Conservation (phyloP, 2,113 vertebrate species). For the Solenodon paradoxus region DNA sequence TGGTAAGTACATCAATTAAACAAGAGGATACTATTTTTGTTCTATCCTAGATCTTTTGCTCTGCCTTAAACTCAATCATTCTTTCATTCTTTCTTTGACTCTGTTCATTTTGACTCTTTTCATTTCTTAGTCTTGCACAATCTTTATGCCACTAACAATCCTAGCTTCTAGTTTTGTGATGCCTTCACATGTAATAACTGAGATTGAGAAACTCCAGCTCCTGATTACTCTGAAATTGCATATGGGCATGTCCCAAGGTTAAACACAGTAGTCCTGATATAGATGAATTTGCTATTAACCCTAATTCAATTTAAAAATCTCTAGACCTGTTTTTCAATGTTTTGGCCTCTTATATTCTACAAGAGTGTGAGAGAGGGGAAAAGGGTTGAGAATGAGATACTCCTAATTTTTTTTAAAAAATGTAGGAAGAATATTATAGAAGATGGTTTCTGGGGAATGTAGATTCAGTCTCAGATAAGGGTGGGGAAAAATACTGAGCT, state of each 20-base stretch:
- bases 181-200: not conserved
- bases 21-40: not conserved
- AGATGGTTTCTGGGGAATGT: not conserved
- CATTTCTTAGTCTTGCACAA: not conserved
- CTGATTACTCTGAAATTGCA: not conserved
- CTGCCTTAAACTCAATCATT: not conserved
- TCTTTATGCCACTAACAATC: not conserved
- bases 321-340: not conserved
- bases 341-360: not conserved
- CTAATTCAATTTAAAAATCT: not conserved
- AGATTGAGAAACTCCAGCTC: not conserved
- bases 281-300: not conserved
- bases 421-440: not conserved
- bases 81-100: not conserved
- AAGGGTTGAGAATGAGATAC: not conserved
- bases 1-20: not conserved
- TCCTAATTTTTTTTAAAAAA: not conserved
- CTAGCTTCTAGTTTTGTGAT: not conserved
- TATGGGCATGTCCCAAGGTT: not conserved
- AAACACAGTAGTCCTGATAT: not conserved
- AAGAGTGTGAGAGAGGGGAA: not conserved
- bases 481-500: not conserved
- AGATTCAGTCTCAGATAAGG: not conserved
- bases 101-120: not conserved
- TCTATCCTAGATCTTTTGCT: not conserved